Evolutionary conservation across 2,888 invertebrate species (phyloP).

Genomic region (Cataglyphis livida): DNA sequence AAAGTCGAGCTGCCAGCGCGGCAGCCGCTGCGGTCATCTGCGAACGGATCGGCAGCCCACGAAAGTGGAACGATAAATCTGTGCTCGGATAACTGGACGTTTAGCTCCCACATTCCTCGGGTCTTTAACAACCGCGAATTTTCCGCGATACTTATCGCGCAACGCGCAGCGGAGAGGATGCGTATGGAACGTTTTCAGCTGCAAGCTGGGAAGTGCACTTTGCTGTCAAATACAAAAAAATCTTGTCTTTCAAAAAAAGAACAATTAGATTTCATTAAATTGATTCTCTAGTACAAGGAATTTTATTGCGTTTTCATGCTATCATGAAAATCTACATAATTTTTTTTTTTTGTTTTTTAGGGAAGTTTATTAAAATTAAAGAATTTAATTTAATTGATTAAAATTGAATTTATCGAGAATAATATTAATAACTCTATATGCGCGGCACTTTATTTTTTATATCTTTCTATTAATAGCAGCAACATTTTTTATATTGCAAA

Average conservation of each 20-base stretch:
- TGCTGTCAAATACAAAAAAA: not conserved
- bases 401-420: not conserved
- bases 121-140: constrained; percentile 57
- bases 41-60: constrained; percentile 62
- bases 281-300: not conserved
- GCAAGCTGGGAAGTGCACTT: not conserved
- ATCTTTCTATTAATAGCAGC: not conserved
- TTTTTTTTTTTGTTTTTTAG: too few species aligned
- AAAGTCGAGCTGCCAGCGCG: constrained; percentile 45
- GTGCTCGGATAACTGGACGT: constrained; percentile 67
- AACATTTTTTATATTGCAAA: not conserved
- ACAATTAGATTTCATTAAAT: not conserved
- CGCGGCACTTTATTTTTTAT: not conserved
- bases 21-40: constrained; percentile 31
- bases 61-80: constrained; percentile 73
- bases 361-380: too few species aligned
- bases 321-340: too few species aligned
- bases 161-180: not conserved
- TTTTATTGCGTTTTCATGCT: not conserved
- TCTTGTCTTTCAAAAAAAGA: not conserved
- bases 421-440: not conserved
- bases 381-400: too few species aligned
- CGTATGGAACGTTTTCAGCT: not conserved
- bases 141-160: constrained; percentile 59
- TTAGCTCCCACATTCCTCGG: constrained; percentile 70